A percentile compares a stretch with the other conserved stretches of the same genome.
phyloP scores from a whole-genome alignment of 2,113 vertebrate species.

The Sinocyclocheilus maitianheensis region DNA sequence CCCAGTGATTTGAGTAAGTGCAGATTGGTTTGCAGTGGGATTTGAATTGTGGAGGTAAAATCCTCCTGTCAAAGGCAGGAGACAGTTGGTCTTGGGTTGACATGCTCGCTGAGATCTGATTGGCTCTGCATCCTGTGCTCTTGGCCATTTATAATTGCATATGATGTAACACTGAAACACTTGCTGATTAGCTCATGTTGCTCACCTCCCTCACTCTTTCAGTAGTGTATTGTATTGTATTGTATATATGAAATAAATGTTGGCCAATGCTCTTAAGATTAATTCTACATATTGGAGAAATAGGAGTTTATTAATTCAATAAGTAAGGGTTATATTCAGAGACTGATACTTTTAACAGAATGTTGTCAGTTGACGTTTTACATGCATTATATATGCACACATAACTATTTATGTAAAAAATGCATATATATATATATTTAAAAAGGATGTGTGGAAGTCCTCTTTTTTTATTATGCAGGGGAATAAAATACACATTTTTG shows the following conservation, averaged over 20 bases:
- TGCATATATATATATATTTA: neutral
- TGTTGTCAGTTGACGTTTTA: neutral
- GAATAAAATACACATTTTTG: neutral
- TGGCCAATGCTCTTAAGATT: neutral
- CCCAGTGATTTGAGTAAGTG: slow-evolving; percentile 71
- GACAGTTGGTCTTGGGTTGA: slow-evolving; percentile 99
- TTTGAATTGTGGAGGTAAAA: slow-evolving; percentile 99
- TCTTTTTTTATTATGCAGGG: neutral
- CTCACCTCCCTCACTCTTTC: neutral
- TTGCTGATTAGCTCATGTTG: slow-evolving; percentile 87
- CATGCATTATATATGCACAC: neutral
- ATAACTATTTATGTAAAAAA: no score
- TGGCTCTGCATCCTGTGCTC: slow-evolving; percentile 96
- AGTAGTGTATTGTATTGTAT: neutral
- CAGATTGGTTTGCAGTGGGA: slow-evolving; percentile 95
- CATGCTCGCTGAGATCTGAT: slow-evolving; percentile 98
- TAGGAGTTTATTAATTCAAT: neutral
- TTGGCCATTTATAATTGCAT: slow-evolving; percentile 99
- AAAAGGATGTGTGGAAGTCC: neutral
- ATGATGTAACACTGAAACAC: slow-evolving; percentile 95
- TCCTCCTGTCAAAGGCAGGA: slow-evolving; percentile 99
- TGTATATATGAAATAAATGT: neutral
- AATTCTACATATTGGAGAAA: neutral
- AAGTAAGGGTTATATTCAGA: neutral
- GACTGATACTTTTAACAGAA: neutral